Conservation (phyloP, 2,113 vertebrate genomes). For the Bothrops jararaca region DNA sequence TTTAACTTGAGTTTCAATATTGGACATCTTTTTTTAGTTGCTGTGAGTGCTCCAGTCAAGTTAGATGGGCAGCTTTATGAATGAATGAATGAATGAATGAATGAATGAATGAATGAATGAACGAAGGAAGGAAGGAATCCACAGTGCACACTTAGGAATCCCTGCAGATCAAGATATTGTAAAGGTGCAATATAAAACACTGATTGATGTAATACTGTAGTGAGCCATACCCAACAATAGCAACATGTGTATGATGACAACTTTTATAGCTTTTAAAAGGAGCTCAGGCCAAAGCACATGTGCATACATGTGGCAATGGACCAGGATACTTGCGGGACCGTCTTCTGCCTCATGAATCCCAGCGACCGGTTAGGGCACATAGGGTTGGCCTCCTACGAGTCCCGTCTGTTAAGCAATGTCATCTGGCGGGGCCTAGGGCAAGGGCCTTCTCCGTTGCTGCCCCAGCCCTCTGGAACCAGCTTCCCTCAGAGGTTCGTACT, state of each 20-base stretch:
- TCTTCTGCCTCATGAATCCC: too few species aligned
- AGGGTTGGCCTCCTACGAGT: too few species aligned
- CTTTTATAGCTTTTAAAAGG: too few species aligned
- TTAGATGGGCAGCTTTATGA: neutral
- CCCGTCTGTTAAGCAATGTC: too few species aligned
- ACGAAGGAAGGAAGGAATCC: neutral
- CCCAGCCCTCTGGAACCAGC: too few species aligned
- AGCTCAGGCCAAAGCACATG: neutral
- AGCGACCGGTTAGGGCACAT: too few species aligned
- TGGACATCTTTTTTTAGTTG: neutral
- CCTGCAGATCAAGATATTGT: conserved; percentile 1
- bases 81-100: neutral
- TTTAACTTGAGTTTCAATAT: neutral
- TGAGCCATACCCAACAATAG: neutral
- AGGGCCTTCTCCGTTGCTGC: too few species aligned
- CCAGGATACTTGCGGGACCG: too few species aligned
- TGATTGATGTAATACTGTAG: neutral
- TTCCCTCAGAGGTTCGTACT: too few species aligned
- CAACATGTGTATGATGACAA: neutral
- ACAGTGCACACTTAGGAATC: conserved; percentile 24
- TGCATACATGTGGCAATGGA: too few species aligned
- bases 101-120: neutral
- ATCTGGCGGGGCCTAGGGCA: too few species aligned
- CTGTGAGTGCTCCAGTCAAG: neutral
- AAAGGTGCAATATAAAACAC: neutral